Percentiles rank a stretch among this genome's conserved stretches.
These are phyloP conservation scores for Hydrocynus forskahlii DNA, from an alignment of 2,797 vertebrate genomes.

Conservation along the genomic window DNA sequence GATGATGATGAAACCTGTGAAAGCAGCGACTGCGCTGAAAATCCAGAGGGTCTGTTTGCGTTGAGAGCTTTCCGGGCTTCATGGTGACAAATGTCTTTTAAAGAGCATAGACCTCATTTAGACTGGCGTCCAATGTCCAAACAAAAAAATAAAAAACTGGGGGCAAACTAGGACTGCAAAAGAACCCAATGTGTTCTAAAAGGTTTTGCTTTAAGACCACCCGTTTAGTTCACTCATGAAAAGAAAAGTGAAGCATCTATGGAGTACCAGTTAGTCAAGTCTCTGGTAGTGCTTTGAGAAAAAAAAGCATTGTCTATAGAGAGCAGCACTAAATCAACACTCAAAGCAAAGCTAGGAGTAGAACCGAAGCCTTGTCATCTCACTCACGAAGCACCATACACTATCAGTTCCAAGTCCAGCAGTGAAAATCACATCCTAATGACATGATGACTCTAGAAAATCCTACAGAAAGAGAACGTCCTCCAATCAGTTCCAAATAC, in stretches of 20 bases:
- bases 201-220: not conserved
- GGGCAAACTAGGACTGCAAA: not conserved
- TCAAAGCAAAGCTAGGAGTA: constrained; percentile 33
- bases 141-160: not conserved
- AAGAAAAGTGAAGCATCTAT: not conserved
- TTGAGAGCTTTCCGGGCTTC: not conserved
- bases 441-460: constrained; percentile 40
- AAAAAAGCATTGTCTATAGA: constrained; percentile 16
- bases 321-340: constrained; percentile 36
- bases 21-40: not conserved
- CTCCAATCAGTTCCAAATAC: not conserved
- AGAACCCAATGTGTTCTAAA: not conserved
- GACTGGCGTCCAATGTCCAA: not conserved
- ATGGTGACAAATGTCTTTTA: not conserved
- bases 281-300: constrained; percentile 12
- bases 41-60: not conserved
- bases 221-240: not conserved
- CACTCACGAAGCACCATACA: constrained; percentile 30
- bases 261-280: not conserved
- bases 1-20: not conserved
- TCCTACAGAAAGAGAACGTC: constrained; percentile 2
- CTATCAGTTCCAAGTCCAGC: constrained; percentile 6
- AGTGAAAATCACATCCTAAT: constrained; percentile 14
- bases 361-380: constrained; percentile 10
- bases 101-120: not conserved